Percentiles rank a stretch among this genome's conserved stretches.
Evolutionary conservation across 2,888 invertebrate species (phyloP).

Genomic region (Prenolepis imparis): DNA sequence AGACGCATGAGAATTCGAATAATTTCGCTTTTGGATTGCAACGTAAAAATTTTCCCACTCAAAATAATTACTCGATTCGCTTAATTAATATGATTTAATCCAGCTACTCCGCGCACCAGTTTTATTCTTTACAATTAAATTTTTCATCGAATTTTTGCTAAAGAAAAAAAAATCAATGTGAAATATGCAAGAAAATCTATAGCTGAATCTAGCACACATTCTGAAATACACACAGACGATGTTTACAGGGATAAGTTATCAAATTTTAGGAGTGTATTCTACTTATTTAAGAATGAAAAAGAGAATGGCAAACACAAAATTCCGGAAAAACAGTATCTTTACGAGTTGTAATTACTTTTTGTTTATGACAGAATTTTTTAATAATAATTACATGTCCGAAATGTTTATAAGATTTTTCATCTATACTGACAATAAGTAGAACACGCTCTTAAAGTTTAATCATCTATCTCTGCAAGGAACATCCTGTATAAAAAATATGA

Average conservation of each 20-base stretch:
- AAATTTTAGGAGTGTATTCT: not conserved
- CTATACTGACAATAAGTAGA: not conserved
- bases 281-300: not conserved
- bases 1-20: conserved; percentile 32
- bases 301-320: not conserved
- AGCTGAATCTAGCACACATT: not conserved
- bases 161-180: not conserved
- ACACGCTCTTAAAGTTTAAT: not conserved
- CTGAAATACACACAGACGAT: not conserved
- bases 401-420: not conserved
- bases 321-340: not conserved
- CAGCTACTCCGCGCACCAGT: not conserved
- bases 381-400: not conserved
- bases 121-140: not conserved
- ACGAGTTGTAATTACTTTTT: not conserved
- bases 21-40: conserved; percentile 19
- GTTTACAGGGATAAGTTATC: not conserved
- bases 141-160: not conserved
- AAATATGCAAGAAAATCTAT: not conserved
- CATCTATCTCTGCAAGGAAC: not conserved
- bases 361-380: not conserved
- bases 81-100: conserved; percentile 1
- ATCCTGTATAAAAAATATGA: not conserved
- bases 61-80: not conserved
- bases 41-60: not conserved